Evolutionary conservation across 2,888 invertebrate species (phyloP), one percentile per base, ranked within the genome.

Genomic region (Lepetodrilus schrolli): DNA sequence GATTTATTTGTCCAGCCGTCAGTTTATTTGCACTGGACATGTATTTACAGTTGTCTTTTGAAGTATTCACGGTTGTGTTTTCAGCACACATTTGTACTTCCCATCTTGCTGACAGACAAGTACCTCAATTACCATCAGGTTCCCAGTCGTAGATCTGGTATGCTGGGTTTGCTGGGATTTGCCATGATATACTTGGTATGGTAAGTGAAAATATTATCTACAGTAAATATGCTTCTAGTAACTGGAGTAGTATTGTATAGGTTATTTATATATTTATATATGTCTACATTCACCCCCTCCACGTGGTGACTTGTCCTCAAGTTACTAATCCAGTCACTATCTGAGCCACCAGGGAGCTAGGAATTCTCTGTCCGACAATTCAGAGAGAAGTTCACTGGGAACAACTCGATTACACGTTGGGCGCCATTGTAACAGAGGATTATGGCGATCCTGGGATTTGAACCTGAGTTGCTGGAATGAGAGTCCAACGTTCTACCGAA

Each of bases 61-160:
- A n/a, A n/a, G n/a, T n/a, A n/a, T n/a, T n/a, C n/a, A n/a, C n/a
- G n/a, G n/a, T n/a, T n/a, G n/a, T n/a, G n/a, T n/a, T 86, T 88
- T 47, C 89, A 91, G 86, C 97, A 97, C 90, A 96, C 97, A 13
- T 94, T 95, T 88, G 95, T 97, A 82, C 92, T 96, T 87, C 92
- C 95, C 10, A 95, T 95, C 85, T 93, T 94, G 26, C 77, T 96
- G 1, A 87, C 95, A 80, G 97, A 97, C 91, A 93, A 95, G 88
- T 91, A 94, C 36, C 92, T 94, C 21, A 93, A 95, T 43, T 95
- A 94, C 85, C 94, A 96, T 86, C 93, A 93, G 85, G 96, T 95
- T 91, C 96, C 97, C 0, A 90, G 91, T 23, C 93, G 93, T 82
- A 93, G 92, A 78, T 90, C 91, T 49, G 95, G 95, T 4, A 86